Percentiles rank a stretch among this genome's conserved stretches.
Conservation (phyloP, 37 sponge, comb jelly and placozoan genomes). For the Bolinopsis microptera region DNA sequence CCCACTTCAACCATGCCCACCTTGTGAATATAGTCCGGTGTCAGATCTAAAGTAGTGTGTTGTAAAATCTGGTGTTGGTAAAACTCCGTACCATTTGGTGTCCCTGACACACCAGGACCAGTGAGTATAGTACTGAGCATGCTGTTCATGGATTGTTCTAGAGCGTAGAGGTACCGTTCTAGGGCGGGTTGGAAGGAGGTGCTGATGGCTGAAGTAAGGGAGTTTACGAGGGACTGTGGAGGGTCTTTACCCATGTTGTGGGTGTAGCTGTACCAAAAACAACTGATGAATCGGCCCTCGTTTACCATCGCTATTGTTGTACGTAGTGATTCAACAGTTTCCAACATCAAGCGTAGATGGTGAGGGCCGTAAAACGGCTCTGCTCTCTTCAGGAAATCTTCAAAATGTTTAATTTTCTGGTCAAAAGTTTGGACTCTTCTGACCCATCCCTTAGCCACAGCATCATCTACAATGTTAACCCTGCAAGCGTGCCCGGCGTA, state of each 20-base stretch:
- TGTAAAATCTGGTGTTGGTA: neutral
- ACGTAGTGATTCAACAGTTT: neutral
- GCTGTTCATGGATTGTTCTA: neutral
- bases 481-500: neutral
- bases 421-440: neutral
- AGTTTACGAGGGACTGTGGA: neutral
- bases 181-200: neutral
- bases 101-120: neutral
- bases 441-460: neutral
- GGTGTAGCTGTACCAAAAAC: neutral
- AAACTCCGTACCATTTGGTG: neutral
- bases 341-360: neutral
- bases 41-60: neutral
- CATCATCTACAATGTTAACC: neutral
- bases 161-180: neutral
- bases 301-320: neutral
- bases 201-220: neutral
- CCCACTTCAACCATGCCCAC: neutral
- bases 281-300: neutral
- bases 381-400: neutral
- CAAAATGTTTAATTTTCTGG: neutral
- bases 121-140: neutral
- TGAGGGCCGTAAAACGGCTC: neutral
- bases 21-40: neutral
- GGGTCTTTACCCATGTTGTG: neutral